Percentiles rank a stretch among this genome's conserved stretches.
phyloP scores from a whole-genome alignment of 92 coral and sea anemone genomes.

The Isaurus tuberculatus region DNA sequence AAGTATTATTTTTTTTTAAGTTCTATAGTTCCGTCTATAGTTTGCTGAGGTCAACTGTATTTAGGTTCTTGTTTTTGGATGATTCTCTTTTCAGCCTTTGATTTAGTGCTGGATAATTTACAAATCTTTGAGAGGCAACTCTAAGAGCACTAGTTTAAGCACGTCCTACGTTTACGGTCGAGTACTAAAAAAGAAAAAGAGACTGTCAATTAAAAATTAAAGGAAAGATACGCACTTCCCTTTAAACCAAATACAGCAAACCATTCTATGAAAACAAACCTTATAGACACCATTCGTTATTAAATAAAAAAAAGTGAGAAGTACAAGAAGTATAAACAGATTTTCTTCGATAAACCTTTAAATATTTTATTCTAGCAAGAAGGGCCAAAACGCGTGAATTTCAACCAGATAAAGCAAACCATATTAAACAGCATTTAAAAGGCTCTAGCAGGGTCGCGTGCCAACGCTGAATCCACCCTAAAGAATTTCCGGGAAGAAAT shows the following conservation, averaged over 20 bases:
- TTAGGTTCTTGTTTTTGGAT: neutral
- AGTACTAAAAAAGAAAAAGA: neutral
- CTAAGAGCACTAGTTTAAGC: neutral
- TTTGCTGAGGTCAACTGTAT: neutral
- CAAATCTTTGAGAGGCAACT: neutral
- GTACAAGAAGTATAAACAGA: neutral
- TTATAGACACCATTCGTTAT: neutral
- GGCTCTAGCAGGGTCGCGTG: slow-evolving; percentile 1
- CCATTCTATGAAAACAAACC: neutral
- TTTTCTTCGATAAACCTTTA: neutral
- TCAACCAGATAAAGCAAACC: neutral
- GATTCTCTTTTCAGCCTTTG: neutral
- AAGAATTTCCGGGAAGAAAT: slow-evolving; percentile 19
- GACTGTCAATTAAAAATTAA: neutral
- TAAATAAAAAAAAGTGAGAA: neutral
- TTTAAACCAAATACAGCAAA: neutral
- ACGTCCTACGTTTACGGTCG: neutral
- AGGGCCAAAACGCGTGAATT: neutral
- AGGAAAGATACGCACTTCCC: neutral
- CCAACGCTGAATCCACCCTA: slow-evolving; percentile 14
- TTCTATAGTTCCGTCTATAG: neutral
- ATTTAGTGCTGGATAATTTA: neutral
- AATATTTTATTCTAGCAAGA: neutral
- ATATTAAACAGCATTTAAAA: neutral
- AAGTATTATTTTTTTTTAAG: neutral